Evolutionary conservation across 2,797 vertebrate species (phyloP).

Genomic region (Poecilia picta): DNA sequence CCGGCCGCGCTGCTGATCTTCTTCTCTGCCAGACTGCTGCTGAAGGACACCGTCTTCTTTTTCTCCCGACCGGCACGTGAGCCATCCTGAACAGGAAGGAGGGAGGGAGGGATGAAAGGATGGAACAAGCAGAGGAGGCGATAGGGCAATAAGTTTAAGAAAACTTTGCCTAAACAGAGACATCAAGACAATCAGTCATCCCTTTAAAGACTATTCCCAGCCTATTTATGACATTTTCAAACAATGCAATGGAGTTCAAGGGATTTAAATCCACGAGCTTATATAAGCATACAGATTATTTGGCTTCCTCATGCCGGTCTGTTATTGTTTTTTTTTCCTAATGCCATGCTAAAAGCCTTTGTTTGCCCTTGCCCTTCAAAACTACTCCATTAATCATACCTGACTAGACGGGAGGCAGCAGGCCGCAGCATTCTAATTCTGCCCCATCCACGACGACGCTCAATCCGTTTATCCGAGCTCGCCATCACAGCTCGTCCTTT

Average conservation of each 20-base stretch:
- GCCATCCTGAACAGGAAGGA: slow-evolving; percentile 81
- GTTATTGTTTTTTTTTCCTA: slow-evolving; percentile 58
- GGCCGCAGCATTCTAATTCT: slow-evolving; percentile 59
- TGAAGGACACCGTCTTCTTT: slow-evolving; percentile 96
- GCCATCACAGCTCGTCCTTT: slow-evolving; percentile 49
- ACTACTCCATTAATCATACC: slow-evolving; percentile 73
- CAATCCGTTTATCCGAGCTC: slow-evolving; percentile 64
- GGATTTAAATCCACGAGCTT: slow-evolving; percentile 66
- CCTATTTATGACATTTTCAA: slow-evolving; percentile 33
- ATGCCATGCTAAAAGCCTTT: slow-evolving; percentile 60
- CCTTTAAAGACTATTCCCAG: slow-evolving; percentile 21
- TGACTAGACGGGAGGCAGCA: slow-evolving; percentile 61
- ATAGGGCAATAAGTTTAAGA: background rate
- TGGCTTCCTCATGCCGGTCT: slow-evolving; percentile 53
- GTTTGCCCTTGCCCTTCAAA: slow-evolving; percentile 66
- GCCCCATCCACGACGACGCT: slow-evolving; percentile 38
- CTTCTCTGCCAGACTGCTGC: slow-evolving; percentile 93
- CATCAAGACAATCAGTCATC: slow-evolving; percentile 16
- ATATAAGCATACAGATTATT: slow-evolving; percentile 70
- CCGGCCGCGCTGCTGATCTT: slow-evolving; percentile 95
- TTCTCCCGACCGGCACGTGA: slow-evolving; percentile 89
- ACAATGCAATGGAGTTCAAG: slow-evolving; percentile 36
- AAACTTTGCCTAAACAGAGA: slow-evolving; percentile 9
- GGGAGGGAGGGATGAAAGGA: slow-evolving; percentile 13
- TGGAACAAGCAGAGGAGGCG: slow-evolving; percentile 11